Conservation (phyloP, 2,888 invertebrate genomes). For the Latrodectus hesperus region DNA sequence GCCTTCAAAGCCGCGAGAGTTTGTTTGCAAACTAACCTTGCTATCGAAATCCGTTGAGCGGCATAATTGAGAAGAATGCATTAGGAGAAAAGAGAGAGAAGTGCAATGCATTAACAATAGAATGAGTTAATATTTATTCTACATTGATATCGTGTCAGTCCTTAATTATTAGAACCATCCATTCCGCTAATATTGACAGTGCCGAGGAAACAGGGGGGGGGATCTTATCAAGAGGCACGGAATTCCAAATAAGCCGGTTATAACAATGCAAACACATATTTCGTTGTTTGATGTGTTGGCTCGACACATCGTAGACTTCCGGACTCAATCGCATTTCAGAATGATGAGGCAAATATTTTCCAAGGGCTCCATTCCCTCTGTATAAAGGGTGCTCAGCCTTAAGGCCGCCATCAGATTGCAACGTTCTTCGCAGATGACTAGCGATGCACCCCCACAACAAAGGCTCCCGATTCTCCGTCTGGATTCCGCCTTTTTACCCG, state of each 20-base stretch:
- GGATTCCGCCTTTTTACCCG: no score
- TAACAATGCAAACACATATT: constrained; percentile 69
- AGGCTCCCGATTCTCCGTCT: no score
- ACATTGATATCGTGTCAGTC: constrained; percentile 64
- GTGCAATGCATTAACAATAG: constrained; percentile 61
- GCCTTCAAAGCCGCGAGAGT: no score
- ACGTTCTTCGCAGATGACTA: background rate
- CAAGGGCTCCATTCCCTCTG: constrained; percentile 42
- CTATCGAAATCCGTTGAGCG: background rate
- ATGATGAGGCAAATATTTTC: constrained; percentile 67
- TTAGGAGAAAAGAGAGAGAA: constrained; percentile 8
- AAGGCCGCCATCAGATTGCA: constrained; percentile 43
- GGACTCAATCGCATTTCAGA: constrained; percentile 45
- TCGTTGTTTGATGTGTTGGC: constrained; percentile 67
- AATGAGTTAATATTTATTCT: constrained; percentile 67
- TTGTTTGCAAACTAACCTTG: background rate
- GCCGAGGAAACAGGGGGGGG: constrained; percentile 32
- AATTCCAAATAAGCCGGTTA: constrained; percentile 65
- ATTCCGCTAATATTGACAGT: constrained; percentile 65
- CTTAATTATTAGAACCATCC: constrained; percentile 68
- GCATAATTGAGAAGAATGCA: constrained; percentile 26
- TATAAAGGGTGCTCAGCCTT: constrained; percentile 49
- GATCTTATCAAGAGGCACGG: constrained; percentile 59
- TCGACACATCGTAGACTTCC: constrained; percentile 49
- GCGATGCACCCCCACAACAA: background rate